phyloP scores from a whole-genome alignment of 2,888 invertebrate species.

The Eremobia ochroleuca region DNA sequence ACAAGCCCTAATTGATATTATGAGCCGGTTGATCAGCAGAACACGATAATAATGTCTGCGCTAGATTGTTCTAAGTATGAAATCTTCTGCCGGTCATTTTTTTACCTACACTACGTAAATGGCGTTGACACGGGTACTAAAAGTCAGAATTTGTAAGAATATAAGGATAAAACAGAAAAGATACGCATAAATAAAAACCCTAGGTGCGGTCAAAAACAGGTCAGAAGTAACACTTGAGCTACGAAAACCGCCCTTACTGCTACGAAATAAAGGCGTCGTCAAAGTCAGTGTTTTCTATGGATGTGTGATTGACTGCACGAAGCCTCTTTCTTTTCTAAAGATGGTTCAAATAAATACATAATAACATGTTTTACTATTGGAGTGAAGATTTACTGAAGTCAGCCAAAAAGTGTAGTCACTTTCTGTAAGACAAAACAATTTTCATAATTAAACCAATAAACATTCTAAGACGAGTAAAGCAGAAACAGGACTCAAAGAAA shows the following conservation, averaged over 20 bases:
- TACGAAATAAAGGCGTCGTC: not conserved
- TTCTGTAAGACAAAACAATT: slow-evolving; percentile 17
- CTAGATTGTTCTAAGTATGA: slow-evolving; percentile 10
- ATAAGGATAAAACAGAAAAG: not conserved
- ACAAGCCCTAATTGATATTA: slow-evolving; percentile 57
- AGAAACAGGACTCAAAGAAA: slow-evolving; percentile 69
- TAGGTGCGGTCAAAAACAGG: not conserved
- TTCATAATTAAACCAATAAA: slow-evolving; percentile 37
- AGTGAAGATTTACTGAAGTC: no score
- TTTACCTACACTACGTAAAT: not conserved
- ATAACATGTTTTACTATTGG: not conserved
- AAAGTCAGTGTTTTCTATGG: not conserved
- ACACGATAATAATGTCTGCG: slow-evolving; percentile 12
- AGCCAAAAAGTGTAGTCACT: not conserved
- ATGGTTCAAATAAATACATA: slow-evolving; percentile 3
- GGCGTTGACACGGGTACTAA: not conserved
- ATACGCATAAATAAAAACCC: not conserved
- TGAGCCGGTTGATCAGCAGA: slow-evolving; percentile 29
- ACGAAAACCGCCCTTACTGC: slow-evolving; percentile 6
- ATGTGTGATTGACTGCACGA: not conserved
- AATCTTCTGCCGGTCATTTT: slow-evolving; percentile 14
- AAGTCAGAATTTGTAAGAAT: not conserved
- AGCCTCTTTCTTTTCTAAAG: not conserved
- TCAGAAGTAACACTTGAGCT: not conserved
- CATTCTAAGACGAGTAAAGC: slow-evolving; percentile 36